Evolutionary conservation across 2,797 vertebrate genomes (phyloP).

Genomic region (Hipposideros larvatus): DNA sequence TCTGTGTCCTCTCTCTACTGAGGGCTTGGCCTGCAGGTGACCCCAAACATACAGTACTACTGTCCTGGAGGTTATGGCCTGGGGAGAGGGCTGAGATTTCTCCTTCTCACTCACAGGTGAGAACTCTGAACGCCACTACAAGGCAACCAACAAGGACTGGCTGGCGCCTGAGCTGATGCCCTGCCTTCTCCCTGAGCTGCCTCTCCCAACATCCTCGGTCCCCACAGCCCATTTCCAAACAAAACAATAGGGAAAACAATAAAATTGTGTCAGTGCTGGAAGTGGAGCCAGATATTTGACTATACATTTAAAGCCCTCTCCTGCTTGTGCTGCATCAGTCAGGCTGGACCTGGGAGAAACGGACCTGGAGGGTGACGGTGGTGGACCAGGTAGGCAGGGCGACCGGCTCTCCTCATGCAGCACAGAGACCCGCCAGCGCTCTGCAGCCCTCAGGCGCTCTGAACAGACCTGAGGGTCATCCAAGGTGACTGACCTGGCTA

Average conservation of each 20-base stretch:
- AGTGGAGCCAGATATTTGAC: accelerated
- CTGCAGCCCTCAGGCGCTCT: not conserved
- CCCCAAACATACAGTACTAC: not conserved
- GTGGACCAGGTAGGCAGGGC: not conserved
- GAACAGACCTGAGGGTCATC: not conserved
- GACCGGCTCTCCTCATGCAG: accelerated
- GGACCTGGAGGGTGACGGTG: accelerated
- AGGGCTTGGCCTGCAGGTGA: not conserved
- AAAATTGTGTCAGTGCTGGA: accelerated
- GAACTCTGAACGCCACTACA: accelerated
- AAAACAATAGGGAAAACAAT: not conserved
- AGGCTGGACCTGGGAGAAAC: not conserved
- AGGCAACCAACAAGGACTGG: not conserved
- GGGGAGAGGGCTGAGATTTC: accelerated
- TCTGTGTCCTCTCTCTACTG: not conserved
- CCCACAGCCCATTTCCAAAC: not conserved
- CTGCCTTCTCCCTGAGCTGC: not conserved
- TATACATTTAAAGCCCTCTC: not conserved
- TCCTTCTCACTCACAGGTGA: not conserved
- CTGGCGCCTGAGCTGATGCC: accelerated
- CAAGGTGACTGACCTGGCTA: not conserved
- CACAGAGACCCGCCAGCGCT: accelerated
- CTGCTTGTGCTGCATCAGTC: no score
- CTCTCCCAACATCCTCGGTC: no score
- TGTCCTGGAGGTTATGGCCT: not conserved